phyloP scores from a whole-genome alignment of 2,888 invertebrate species.

The Erebia ligea region DNA sequence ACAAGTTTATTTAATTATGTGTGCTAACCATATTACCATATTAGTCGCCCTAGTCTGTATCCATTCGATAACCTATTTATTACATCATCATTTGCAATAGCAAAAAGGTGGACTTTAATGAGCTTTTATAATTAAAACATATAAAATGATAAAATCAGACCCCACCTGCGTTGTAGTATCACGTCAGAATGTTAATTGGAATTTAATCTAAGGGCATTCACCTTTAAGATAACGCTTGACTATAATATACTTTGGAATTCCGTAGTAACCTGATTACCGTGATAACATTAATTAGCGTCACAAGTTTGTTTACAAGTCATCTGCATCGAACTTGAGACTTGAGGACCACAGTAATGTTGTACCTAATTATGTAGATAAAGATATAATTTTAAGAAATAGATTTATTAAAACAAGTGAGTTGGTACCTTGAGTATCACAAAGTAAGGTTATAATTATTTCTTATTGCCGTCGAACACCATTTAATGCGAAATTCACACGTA shows the following conservation, averaged over 20 bases:
- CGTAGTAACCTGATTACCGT: constrained; percentile 11
- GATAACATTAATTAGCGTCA: constrained; percentile 1
- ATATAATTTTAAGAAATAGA: not conserved
- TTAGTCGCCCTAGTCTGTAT: too few relatives aligned
- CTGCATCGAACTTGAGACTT: too few relatives aligned
- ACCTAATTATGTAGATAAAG: too few relatives aligned
- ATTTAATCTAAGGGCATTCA: constrained; percentile 30
- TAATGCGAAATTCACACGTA: constrained; percentile 3
- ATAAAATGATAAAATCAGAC: constrained; percentile 2
- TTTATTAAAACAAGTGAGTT: not conserved
- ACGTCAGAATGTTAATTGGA: constrained; percentile 20
- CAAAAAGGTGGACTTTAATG: too few relatives aligned
- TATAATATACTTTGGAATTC: constrained; percentile 1
- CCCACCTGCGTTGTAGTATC: not conserved
- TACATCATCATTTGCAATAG: too few relatives aligned
- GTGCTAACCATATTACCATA: too few relatives aligned
- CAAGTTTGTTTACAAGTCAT: constrained; percentile 15
- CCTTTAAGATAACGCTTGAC: constrained; percentile 16
- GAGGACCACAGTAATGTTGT: not conserved
- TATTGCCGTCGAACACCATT: constrained; percentile 12
- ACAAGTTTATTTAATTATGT: not conserved
- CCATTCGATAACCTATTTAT: too few relatives aligned
- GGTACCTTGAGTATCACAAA: not conserved
- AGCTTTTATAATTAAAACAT: not conserved
- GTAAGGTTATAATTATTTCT: not conserved